A percentile compares a stretch with the other conserved stretches of the same genome.
These are phyloP conservation scores for Formica selysi DNA, from an alignment of 1,140 invertebrate species.

Conservation along the genomic window DNA sequence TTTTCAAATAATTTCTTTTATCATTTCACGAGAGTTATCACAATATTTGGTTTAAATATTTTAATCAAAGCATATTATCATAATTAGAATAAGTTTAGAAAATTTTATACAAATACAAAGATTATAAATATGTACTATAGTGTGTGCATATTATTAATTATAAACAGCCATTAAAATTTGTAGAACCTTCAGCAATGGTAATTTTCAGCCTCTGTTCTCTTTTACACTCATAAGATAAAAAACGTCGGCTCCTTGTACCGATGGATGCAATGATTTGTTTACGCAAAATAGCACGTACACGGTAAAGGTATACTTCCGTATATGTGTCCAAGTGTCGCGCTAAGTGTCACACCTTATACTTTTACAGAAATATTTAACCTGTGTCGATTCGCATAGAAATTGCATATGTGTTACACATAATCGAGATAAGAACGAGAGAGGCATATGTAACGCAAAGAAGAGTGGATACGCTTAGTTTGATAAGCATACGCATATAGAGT, in stretches of 20 bases:
- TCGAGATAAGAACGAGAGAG: conserved; percentile 58
- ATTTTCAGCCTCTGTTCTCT: conserved; percentile 73
- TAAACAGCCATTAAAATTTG: neutral
- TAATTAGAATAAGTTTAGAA: neutral
- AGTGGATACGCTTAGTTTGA: conserved; percentile 63
- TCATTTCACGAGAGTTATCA: neutral
- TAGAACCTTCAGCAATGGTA: neutral
- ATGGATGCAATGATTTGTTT: conserved; percentile 22
- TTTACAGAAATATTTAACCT: conserved; percentile 78
- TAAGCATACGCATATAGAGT: conserved; percentile 73
- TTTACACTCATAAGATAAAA: conserved; percentile 71
- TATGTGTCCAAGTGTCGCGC: conserved; percentile 58
- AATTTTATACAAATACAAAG: neutral
- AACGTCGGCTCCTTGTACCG: conserved; percentile 45
- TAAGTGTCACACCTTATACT: conserved; percentile 85
- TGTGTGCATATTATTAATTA: neutral
- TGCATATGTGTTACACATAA: conserved; percentile 54
- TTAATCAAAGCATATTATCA: neutral
- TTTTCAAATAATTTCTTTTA: conserved; percentile 10
- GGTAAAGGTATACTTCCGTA: conserved; percentile 25
- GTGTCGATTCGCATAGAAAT: conserved; percentile 74
- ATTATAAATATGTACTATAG: neutral
- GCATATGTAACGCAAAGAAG: conserved; percentile 70
- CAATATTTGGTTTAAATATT: neutral
- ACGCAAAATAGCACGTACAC: conserved; percentile 31